These are phyloP conservation scores for Ethmia dodecea DNA, from an alignment of 2,888 invertebrate species.

Conservation along the genomic window DNA sequence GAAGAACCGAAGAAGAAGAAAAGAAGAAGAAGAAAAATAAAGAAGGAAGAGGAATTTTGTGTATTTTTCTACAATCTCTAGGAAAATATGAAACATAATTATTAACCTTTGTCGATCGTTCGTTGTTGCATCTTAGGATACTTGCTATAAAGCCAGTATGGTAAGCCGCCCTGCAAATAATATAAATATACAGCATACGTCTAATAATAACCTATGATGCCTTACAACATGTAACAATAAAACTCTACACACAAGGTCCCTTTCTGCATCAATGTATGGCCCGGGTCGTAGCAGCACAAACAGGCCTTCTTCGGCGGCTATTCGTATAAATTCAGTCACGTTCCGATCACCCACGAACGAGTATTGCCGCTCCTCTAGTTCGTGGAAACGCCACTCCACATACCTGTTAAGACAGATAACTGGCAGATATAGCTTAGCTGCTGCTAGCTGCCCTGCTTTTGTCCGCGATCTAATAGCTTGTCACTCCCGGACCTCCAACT, in stretches of 20 bases:
- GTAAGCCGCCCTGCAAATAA: slow-evolving; percentile 84
- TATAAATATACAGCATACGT: neutral
- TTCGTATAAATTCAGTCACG: slow-evolving; percentile 82
- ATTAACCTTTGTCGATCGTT: slow-evolving; percentile 80
- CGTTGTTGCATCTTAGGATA: slow-evolving; percentile 81
- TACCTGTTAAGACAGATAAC: slow-evolving; percentile 73
- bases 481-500: no score
- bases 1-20: no score
- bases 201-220: neutral
- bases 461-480: no score
- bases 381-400: slow-evolving; percentile 94
- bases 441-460: no score
- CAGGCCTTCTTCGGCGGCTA: slow-evolving; percentile 87
- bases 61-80: no score
- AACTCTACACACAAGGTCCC: slow-evolving; percentile 75
- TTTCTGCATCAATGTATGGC: slow-evolving; percentile 95
- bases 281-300: slow-evolving; percentile 90
- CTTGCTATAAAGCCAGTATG: slow-evolving; percentile 84
- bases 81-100: no score
- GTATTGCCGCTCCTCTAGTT: slow-evolving; percentile 83
- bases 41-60: no score
- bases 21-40: no score
- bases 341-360: slow-evolving; percentile 83
- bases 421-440: no score
- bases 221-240: neutral